Evolutionary conservation across 2,888 invertebrate genomes (phyloP).

Genomic region (Cloeon dipterum): DNA sequence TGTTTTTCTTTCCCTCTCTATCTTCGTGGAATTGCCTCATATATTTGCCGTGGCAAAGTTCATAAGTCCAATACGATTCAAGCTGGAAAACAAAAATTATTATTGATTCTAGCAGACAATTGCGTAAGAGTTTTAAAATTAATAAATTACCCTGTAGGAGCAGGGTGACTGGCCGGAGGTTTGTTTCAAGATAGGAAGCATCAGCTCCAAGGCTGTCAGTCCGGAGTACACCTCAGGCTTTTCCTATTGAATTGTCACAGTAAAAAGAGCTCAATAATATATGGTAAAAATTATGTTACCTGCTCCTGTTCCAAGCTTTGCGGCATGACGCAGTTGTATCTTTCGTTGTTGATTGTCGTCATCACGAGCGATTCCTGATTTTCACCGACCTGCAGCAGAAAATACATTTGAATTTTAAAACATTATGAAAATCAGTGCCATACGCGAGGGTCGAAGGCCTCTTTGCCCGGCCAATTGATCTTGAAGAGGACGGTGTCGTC

Average conservation of each 20-base stretch:
- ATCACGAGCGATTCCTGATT: constrained; percentile 37
- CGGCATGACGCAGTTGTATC: constrained; percentile 63
- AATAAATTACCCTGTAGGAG: constrained; percentile 37
- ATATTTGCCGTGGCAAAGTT: constrained; percentile 80
- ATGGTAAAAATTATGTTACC: constrained; percentile 8
- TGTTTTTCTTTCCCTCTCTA: constrained; percentile 63
- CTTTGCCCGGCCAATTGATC: constrained; percentile 49
- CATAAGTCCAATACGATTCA: constrained; percentile 90
- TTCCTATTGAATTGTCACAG: constrained; percentile 15
- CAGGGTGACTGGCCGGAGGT: constrained; percentile 62
- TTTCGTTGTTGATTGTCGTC: constrained; percentile 53
- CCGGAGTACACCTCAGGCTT: constrained; percentile 39
- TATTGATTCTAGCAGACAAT: too few relatives aligned
- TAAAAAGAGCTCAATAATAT: too few relatives aligned
- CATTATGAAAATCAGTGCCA: too few relatives aligned
- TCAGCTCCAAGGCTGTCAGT: constrained; percentile 50
- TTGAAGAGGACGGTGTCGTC: constrained; percentile 62
- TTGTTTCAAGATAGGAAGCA: constrained; percentile 52
- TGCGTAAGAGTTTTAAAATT: not conserved
- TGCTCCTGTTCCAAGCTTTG: constrained; percentile 21
- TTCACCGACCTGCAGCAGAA: constrained; percentile 11
- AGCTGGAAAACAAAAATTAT: constrained; percentile 24
- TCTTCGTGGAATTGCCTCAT: constrained; percentile 92
- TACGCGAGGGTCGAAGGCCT: constrained; percentile 19
- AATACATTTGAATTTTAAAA: constrained; percentile 1